Evolutionary conservation across 2,797 vertebrate species (phyloP).

Genomic region (Hemitrygon akajei): DNA sequence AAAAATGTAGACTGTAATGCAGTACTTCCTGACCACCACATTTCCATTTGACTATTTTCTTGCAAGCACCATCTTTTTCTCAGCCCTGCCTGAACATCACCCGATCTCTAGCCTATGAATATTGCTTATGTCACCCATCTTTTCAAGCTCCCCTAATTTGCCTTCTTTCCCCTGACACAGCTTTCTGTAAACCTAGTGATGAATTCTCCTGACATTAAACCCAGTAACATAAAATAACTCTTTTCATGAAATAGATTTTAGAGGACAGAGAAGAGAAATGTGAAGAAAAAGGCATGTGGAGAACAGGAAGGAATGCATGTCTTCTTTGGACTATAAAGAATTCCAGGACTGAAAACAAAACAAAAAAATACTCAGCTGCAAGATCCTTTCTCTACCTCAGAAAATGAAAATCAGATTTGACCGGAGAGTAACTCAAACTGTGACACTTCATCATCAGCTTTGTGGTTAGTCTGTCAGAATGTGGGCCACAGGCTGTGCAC

Average conservation of each 20-base stretch:
- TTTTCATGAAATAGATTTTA: not conserved
- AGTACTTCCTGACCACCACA: no score
- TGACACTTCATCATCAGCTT: not conserved
- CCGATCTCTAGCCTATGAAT: no score
- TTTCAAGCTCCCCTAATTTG: no score
- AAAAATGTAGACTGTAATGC: not conserved
- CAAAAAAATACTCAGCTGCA: not conserved
- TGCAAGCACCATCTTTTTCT: not conserved
- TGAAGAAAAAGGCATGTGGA: not conserved
- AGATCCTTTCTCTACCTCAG: not conserved
- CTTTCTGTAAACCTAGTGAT: no score
- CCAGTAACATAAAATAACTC: not conserved
- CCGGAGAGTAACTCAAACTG: not conserved
- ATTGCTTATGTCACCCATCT: no score
- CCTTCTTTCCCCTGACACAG: not conserved
- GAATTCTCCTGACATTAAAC: not conserved
- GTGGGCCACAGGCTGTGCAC: slow-evolving; percentile 11
- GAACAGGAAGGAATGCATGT: no score
- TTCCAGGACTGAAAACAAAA: not conserved
- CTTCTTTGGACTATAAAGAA: not conserved
- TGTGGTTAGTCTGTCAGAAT: slow-evolving; percentile 21
- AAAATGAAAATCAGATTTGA: not conserved
- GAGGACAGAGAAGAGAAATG: not conserved
- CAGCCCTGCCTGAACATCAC: no score
- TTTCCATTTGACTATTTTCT: not conserved